phyloP scores from a whole-genome alignment of 2,888 invertebrate genomes.

The Ophioninae sp. region DNA sequence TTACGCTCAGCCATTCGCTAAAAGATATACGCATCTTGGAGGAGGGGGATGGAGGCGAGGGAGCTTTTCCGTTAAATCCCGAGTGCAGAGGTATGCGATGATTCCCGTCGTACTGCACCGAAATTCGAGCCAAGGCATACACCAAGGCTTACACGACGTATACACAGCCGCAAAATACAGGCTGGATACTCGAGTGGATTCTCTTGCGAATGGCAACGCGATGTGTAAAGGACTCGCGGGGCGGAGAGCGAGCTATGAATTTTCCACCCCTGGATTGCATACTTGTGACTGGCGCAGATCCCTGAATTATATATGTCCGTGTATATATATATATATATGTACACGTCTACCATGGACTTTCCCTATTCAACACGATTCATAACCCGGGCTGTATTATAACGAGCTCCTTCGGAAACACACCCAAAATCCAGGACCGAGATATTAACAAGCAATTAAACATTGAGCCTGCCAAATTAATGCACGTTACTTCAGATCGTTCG shows the following conservation, averaged over 20 bases:
- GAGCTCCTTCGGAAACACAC: constrained; percentile 44
- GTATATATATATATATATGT: constrained; percentile 1
- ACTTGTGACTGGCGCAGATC: constrained; percentile 1
- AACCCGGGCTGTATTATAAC: constrained; percentile 50
- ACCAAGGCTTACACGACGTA: neutral
- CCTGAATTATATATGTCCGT: neutral
- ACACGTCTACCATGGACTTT: neutral
- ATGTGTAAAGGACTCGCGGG: constrained; percentile 16
- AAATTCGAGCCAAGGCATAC: neutral
- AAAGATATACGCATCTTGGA: neutral
- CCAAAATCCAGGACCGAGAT: constrained; percentile 19
- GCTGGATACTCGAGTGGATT: constrained; percentile 36
- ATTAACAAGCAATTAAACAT: neutral
- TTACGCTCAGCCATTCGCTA: neutral
- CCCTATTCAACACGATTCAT: constrained; percentile 39
- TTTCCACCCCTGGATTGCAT: constrained; percentile 45
- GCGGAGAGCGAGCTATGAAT: constrained; percentile 18
- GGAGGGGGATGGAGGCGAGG: neutral
- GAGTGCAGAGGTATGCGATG: neutral
- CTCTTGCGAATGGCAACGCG: constrained; percentile 29
- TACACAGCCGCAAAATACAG: constrained; percentile 33
- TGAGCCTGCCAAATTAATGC: neutral
- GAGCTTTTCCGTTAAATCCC: neutral
- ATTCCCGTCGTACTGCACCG: neutral
- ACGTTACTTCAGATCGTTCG: neutral